phyloP scores from a whole-genome alignment of 2,888 invertebrate species.

The Podotricha telesiphe region DNA sequence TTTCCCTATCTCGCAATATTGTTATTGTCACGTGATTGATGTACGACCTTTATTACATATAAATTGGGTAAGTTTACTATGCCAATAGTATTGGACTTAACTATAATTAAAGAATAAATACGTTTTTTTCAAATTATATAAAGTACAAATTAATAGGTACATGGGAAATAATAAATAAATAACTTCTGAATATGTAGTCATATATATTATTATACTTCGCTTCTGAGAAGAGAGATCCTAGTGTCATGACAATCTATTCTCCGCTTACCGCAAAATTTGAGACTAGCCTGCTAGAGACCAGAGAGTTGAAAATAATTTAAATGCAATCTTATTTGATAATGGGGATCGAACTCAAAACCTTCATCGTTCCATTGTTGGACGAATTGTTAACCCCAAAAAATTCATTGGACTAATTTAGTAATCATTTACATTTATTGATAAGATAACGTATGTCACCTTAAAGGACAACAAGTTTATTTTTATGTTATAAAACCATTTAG shows the following conservation, averaged over 20 bases:
- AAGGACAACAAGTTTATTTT: constrained; percentile 30
- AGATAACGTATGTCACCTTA: constrained; percentile 1
- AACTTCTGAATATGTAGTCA: not conserved
- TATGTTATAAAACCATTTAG: constrained; percentile 27
- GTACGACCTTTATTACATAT: constrained; percentile 4
- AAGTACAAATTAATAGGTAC: not conserved
- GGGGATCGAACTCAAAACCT: no score
- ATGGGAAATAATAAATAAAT: not conserved
- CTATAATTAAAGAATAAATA: not conserved
- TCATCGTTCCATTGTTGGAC: no score
- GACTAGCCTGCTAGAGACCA: no score
- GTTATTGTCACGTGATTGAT: constrained; percentile 19
- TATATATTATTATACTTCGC: no score
- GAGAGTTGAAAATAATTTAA: no score
- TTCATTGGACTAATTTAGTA: not conserved
- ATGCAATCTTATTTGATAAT: no score
- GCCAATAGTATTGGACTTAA: not conserved
- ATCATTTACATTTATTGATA: constrained; percentile 9
- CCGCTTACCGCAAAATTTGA: no score
- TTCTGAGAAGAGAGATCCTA: no score
- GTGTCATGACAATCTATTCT: no score
- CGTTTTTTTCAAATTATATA: no score
- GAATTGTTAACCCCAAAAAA: constrained; percentile 1
- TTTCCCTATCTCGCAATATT: constrained; percentile 20
- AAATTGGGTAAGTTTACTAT: not conserved